These are phyloP conservation scores for Parambassis ranga DNA, from an alignment of 2,797 vertebrate genomes.

Conservation along the genomic window DNA sequence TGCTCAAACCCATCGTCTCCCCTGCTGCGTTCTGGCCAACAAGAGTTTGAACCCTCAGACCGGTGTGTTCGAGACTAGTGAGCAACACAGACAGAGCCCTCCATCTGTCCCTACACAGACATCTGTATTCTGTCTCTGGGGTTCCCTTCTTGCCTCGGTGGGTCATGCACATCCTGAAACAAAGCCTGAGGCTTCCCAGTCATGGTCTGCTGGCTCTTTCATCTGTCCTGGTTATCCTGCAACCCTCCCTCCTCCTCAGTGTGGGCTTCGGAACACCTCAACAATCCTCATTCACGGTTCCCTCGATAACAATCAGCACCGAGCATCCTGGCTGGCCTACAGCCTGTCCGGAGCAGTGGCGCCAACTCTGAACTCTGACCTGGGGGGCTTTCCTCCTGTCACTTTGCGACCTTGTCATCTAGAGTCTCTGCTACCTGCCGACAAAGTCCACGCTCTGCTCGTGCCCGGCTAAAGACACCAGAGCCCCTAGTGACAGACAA, in stretches of 20 bases:
- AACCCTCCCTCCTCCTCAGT: constrained; percentile 64
- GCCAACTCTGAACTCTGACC: constrained; percentile 39
- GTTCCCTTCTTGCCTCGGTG: constrained; percentile 80
- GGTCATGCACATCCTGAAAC: constrained; percentile 58
- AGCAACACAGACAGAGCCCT: not conserved
- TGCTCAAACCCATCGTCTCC: not conserved
- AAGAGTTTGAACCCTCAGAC: constrained; percentile 49
- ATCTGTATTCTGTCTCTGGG: constrained; percentile 82
- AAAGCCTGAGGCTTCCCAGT: constrained; percentile 1
- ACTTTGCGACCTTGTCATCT: constrained; percentile 76
- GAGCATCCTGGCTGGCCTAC: constrained; percentile 34
- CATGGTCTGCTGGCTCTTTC: constrained; percentile 54
- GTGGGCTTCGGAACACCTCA: constrained; percentile 73
- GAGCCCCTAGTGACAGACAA: constrained; percentile 9
- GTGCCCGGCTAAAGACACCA: constrained; percentile 82
- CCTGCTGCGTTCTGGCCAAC: constrained; percentile 73
- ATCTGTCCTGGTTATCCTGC: constrained; percentile 73
- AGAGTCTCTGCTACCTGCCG: constrained; percentile 79
- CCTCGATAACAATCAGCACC: not conserved
- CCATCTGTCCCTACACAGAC: constrained; percentile 44
- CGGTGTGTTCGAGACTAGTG: not conserved
- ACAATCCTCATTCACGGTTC: not conserved
- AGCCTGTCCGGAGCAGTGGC: constrained; percentile 12
- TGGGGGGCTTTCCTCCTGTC: constrained; percentile 61
- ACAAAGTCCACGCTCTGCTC: constrained; percentile 86